phyloP scores from a whole-genome alignment of 2,797 vertebrate genomes.

The Semotilus atromaculatus region DNA sequence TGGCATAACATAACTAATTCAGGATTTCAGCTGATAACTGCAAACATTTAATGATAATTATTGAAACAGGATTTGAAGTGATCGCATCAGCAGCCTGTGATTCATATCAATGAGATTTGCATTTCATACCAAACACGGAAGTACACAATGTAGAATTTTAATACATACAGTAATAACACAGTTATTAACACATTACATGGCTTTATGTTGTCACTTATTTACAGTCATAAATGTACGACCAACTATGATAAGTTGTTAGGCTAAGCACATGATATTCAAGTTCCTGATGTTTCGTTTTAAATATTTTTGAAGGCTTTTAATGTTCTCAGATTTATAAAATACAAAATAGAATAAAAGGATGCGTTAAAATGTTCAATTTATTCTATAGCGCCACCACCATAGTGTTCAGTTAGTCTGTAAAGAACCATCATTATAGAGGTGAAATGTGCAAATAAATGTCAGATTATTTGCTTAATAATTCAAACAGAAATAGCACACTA shows the following conservation, averaged over 20 bases:
- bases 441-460: conserved; percentile 15
- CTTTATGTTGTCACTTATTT: conserved; percentile 30
- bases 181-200: neutral
- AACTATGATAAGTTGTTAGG: conserved; percentile 5
- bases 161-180: conserved; percentile 41
- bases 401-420: neutral
- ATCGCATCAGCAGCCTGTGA: neutral
- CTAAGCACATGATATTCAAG: conserved; percentile 15
- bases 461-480: neutral
- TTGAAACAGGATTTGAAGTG: neutral
- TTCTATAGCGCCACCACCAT: neutral
- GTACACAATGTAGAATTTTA: conserved; percentile 41
- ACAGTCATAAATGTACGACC: conserved; percentile 23
- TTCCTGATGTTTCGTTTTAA: neutral
- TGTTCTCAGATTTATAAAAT: too few relatives aligned
- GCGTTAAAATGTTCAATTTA: neutral
- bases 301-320: conserved; percentile 5
- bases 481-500: conserved; percentile 23
- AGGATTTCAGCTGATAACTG: neutral
- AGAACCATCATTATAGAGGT: neutral
- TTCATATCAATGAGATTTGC: conserved; percentile 24
- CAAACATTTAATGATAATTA: neutral
- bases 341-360: neutral
- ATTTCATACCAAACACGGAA: conserved; percentile 34
- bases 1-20: neutral